Evolutionary conservation across 2,113 vertebrate species (phyloP).

Genomic region (Sinocyclocheilus rhinocerous): DNA sequence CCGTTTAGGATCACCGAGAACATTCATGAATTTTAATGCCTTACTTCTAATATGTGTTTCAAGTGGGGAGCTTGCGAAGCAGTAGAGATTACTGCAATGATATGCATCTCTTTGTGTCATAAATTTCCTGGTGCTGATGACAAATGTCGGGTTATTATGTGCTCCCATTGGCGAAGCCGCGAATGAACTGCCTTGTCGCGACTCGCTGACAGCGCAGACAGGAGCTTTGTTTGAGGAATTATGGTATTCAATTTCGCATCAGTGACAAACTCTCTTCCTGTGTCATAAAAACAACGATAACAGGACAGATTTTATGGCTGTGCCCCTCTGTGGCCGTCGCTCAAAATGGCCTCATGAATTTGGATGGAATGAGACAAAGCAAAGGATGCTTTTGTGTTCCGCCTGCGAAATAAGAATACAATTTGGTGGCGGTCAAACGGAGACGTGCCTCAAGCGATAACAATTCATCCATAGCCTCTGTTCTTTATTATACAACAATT

Average conservation of each 20-base stretch:
- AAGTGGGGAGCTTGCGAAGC: constrained; percentile 21
- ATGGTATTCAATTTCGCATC: constrained; percentile 49
- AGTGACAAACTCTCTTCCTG: constrained; percentile 44
- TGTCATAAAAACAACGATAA: constrained; percentile 50
- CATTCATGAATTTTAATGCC: constrained; percentile 57
- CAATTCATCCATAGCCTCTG: neutral
- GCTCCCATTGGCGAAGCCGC: neutral
- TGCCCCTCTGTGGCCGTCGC: neutral
- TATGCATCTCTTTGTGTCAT: constrained; percentile 46
- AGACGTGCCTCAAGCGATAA: neutral
- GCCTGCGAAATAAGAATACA: neutral
- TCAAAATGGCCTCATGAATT: constrained; percentile 52
- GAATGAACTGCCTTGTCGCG: constrained; percentile 34
- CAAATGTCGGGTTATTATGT: constrained; percentile 46
- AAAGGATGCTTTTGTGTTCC: neutral
- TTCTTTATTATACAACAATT: neutral
- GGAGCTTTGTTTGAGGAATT: constrained; percentile 49
- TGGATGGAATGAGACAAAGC: constrained; percentile 27
- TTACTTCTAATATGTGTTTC: constrained; percentile 51
- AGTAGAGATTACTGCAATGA: constrained; percentile 41
- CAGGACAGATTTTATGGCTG: constrained; percentile 29
- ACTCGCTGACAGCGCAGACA: constrained; percentile 22
- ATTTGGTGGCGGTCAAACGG: neutral
- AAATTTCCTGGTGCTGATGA: constrained; percentile 43
- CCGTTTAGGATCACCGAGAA: constrained; percentile 31